Base-by-base conservation (phyloP, 1,140 invertebrate genomes). In the Scaptomyza graminum region DNA sequence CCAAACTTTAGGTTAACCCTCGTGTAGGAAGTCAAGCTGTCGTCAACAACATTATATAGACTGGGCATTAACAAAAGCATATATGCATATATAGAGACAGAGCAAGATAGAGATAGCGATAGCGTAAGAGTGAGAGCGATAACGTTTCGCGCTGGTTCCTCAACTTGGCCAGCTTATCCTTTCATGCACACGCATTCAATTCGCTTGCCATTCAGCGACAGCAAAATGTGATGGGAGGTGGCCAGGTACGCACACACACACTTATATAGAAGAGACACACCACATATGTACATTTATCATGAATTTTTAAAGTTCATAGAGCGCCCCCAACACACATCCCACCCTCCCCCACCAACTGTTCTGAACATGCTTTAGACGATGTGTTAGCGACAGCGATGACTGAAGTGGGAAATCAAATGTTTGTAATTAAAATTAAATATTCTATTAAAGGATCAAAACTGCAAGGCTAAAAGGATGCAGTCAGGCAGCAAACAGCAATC, bases 351-450 rank as follows among this genome's bases (percentile, higher is more conserved):
- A 28, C 7, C 25, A 18, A 5, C 49, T 22, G 18, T 3, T 3
- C 0, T 3, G 2, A 22, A 15, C 49, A 49, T 28, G 11, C 11
- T 18, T 25, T 13, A 56, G 63, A 56, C 16, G 51, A 64, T 28
- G 41, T 12, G 41, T 12, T 49, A 37, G 47, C 59, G 59, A 73
- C 64, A 57, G 65, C 76, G 74, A 79, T 82, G 75, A 47, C 69
- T 87, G 84, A 88, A 89, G 83, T 83, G 83, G 83, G 84, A 88
- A 88, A 88, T 88, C 83, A 88, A 88, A 88, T 88, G 83, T 89
- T 88, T 89, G 83, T 88, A 88, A 88, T 88, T 88, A 88, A 88
- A 88, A 88, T 88, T 88, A 88, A 88, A 88, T 88, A 88, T 88
- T 88, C 84, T 88, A 88, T 88, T 88, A 88, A 83, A 79, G 83